Evolutionary conservation across 2,797 vertebrate genomes (phyloP).

Genomic region (Sebastes oblongus): DNA sequence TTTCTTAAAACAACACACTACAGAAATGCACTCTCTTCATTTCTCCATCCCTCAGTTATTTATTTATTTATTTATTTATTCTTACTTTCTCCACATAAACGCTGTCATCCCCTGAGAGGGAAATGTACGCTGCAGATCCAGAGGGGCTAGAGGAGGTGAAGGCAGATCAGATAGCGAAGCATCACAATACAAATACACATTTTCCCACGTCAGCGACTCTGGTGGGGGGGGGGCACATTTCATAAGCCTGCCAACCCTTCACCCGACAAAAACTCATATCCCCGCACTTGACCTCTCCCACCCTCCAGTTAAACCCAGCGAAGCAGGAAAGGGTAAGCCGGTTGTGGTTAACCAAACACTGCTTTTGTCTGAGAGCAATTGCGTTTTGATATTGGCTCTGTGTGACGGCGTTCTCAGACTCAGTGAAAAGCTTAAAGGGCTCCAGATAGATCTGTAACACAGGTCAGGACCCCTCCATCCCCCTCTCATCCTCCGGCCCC

Average conservation of each 20-base stretch:
- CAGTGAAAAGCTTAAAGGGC: slow-evolving; percentile 52
- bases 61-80: not conserved
- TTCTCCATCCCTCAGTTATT: not conserved
- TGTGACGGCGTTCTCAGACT: slow-evolving; percentile 27
- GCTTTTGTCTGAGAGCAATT: slow-evolving; percentile 46
- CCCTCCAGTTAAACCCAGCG: slow-evolving; percentile 2
- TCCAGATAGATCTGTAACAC: slow-evolving; percentile 54
- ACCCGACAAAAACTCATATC: slow-evolving; percentile 41
- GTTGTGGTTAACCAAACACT: slow-evolving; percentile 43
- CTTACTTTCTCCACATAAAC: slow-evolving; percentile 16
- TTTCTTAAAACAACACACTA: not conserved
- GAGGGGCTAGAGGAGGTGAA: not conserved
- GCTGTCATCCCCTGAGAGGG: not conserved
- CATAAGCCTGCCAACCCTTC: slow-evolving; percentile 28
- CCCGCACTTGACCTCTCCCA: slow-evolving; percentile 17
- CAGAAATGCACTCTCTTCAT: not conserved
- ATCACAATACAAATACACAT: slow-evolving; percentile 51
- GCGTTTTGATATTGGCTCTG: slow-evolving; percentile 42
- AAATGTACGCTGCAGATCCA: slow-evolving; percentile 14
- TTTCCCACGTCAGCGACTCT: not conserved
- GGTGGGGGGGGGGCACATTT: slow-evolving; percentile 10
- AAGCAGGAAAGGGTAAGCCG: slow-evolving; percentile 18
- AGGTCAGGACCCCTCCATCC: slow-evolving; percentile 55
- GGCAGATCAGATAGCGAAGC: slow-evolving; percentile 28
- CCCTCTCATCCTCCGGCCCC: not conserved